Base-by-base conservation (phyloP, 2,888 invertebrate species). In the Hydraecia micacea region DNA sequence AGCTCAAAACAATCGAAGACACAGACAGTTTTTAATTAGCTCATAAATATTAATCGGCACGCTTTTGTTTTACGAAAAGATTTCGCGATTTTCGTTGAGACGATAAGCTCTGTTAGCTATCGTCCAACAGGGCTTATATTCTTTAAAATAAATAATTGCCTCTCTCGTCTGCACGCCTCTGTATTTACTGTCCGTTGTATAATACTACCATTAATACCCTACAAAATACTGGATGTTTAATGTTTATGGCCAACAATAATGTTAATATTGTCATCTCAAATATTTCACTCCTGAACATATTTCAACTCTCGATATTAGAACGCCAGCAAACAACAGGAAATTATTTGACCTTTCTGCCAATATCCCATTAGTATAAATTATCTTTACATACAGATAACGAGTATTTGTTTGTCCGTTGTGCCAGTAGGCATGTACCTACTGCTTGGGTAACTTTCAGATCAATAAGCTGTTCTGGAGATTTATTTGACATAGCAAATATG, bases 391-490 rank as follows among this genome's bases (percentile, higher is more conserved):
- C 15, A 75, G 62, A 81, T 49, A 82, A 32, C 21, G n/a, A 25
- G 6, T 70, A 70, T 63, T 63, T 66, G 73, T 73, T 77, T 77
- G 83, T 77, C 28, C 36, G 39, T 28, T 15, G 65, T 69, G 15
- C 58, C 21, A 36, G n/a, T 15, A 46, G 36, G 28, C 36, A 36
- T 18, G 28, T 32, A n/a, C 46, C 39, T 28, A 36, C 78, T 32
- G 58, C 18, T 25, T 21, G 42, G 62, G 73, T 63, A 28, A 77
- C 36, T 77, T 74, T 62, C 68, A 75, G 79, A 78, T 78, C 87
- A 78, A 84, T 84, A 75, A 70, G 62, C 72, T 39, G 69, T 84
- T 80, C 58, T 55, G 32, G n/a, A 80, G 83, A 83, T 85, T 83
- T n/a, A n/a, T n/a, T n/a, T n/a, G n/a, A n/a, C n/a, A n/a, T n/a